Base-by-base conservation (phyloP, 2,113 vertebrate species). In the Acinonyx jubatus region DNA sequence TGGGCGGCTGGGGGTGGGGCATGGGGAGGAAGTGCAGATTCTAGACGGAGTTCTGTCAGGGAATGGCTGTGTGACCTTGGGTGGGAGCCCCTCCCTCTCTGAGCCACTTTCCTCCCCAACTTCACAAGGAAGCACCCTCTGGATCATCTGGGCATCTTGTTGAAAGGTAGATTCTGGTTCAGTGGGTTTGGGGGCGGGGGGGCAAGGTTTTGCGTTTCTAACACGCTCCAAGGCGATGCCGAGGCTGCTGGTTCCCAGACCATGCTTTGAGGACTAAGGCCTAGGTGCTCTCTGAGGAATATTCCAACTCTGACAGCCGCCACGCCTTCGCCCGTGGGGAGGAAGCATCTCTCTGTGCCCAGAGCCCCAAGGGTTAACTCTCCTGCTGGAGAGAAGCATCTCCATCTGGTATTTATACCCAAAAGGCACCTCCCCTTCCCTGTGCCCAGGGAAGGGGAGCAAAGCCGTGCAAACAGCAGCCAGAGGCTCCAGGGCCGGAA, bases 371-470 rank as follows among this genome's bases (percentile, higher is more conserved):
- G 95, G 84, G 97, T 98, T 97, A 98, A 97, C 89, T 57, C 57
- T 94, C 33, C 27, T n/a, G 45, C 82, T 48, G 29, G 83, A 92
- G 82, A 96, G 33, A 89, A 80, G 74, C 91, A 27, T 61, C 79
- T 91, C 55, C 52, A 36, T 50, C 95, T 97, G 95, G 97, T 98
- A 95, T 98, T 97, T 96, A 96, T 97, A 96, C 95, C 92, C 84
- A 16, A 33, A 50, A 97, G 84, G 86, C 89, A n/a, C 94, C 92
- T 57, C 87, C 96, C 82, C n/a, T 91, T 79, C 90, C 82, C 50
- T 6, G 16, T 7, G 73, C 63, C 23, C 71, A 74, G 86, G 94
- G 94, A 66, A 95, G 57, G 81, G 80, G 73, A 57, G 31, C 73
- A n/a, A 57, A 85, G 45, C 68, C 5, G 18, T 4, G 21, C 79